Percentiles rank a stretch among this genome's conserved stretches.
These are phyloP conservation scores for Onchidella celtica DNA, from an alignment of 2,888 invertebrate genomes.

Conservation along the genomic window DNA sequence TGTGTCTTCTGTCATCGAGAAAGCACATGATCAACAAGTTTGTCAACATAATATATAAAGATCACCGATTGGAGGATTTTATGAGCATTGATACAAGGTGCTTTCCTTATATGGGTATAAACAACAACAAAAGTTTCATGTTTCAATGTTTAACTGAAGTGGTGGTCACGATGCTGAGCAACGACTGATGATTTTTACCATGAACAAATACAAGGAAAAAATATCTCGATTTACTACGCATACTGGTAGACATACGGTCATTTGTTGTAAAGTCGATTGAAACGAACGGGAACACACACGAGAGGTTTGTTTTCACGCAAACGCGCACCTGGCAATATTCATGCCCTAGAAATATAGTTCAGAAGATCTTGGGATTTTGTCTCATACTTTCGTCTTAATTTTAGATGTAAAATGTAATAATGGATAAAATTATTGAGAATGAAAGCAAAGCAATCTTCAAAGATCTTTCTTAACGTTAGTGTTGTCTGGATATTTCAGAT, in stretches of 20 bases:
- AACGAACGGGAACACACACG: not conserved
- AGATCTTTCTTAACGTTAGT: no score
- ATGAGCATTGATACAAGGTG: conserved; percentile 16
- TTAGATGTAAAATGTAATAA: no score
- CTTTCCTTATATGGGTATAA: conserved; percentile 35
- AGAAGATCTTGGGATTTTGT: no score
- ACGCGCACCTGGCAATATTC: not conserved
- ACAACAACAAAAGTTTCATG: conserved; percentile 34
- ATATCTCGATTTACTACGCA: no score
- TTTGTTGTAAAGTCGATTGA: not conserved
- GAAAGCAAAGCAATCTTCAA: no score
- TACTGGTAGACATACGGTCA: no score
- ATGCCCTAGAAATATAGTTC: conserved; percentile 5
- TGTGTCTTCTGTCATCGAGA: no score
- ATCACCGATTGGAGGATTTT: not conserved
- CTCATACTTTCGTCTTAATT: no score
- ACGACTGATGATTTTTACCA: not conserved
- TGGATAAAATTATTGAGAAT: no score
- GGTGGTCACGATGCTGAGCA: no score
- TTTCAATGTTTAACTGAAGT: not conserved
- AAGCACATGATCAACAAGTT: not conserved
- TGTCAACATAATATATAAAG: not conserved
- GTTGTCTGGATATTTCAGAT: no score
- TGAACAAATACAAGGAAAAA: not conserved
- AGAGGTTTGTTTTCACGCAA: not conserved